Evolutionary conservation across 2,113 vertebrate genomes (phyloP).

Genomic region (Sciurus niger): DNA sequence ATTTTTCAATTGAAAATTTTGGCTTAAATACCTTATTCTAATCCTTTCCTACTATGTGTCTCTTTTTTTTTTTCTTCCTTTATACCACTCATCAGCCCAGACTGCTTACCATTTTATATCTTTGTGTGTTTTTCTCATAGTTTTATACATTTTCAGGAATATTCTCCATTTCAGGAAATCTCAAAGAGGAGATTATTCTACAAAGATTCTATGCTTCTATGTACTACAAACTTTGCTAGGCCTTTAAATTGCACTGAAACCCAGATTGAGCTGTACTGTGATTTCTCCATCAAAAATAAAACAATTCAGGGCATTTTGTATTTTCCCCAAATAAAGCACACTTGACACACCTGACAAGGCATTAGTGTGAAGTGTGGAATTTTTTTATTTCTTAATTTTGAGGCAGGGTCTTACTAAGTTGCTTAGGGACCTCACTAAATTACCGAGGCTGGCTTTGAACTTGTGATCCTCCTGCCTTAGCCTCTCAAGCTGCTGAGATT

Average conservation of each 20-base stretch:
- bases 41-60: background rate
- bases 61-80: background rate
- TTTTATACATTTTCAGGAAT: background rate
- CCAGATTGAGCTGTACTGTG: background rate
- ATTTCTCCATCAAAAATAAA: constrained; percentile 21
- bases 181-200: background rate
- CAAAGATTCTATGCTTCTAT: background rate
- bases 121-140: background rate
- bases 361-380: background rate
- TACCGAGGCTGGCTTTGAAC: too few species aligned
- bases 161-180: background rate
- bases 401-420: too few species aligned
- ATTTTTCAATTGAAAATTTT: constrained; percentile 2
- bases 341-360: background rate
- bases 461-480: too few species aligned
- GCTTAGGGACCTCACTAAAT: too few species aligned
- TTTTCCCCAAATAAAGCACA: background rate
- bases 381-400: too few species aligned
- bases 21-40: constrained; percentile 5
- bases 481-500: too few species aligned
- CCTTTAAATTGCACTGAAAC: background rate
- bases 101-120: background rate
- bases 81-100: background rate
- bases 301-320: background rate
- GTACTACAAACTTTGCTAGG: background rate